A percentile compares a stretch with the other conserved stretches of the same genome.
phyloP scores from a whole-genome alignment of 1,140 invertebrate species.

The Mya arenaria region DNA sequence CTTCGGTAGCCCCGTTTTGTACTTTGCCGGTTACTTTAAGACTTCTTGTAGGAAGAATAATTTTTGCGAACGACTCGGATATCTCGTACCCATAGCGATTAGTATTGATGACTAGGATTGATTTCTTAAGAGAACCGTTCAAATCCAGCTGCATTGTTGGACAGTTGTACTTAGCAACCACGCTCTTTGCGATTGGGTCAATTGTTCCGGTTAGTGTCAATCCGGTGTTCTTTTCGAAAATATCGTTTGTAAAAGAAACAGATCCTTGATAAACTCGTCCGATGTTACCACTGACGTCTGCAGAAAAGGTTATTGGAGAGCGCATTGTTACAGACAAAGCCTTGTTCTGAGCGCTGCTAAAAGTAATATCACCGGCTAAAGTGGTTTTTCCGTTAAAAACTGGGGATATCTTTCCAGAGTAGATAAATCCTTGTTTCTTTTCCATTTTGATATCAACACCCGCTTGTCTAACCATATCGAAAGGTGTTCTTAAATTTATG shows the following conservation, averaged over 20 bases:
- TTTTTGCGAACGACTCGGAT: slow-evolving; percentile 2
- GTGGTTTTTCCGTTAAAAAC: background rate
- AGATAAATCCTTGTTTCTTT: background rate
- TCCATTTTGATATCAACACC: slow-evolving; percentile 20
- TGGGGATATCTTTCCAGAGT: background rate
- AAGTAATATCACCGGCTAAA: slow-evolving; percentile 8
- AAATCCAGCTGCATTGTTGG: slow-evolving; percentile 47
- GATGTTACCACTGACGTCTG: background rate
- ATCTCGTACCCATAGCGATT: slow-evolving; percentile 57
- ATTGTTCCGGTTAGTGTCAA: background rate
- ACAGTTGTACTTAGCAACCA: background rate
- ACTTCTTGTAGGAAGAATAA: slow-evolving; percentile 62
- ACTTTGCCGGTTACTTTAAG: slow-evolving; percentile 47
- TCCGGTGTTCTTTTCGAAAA: background rate
- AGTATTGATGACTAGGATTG: slow-evolving; percentile 28
- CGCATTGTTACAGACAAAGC: background rate
- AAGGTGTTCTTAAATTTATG: slow-evolving; percentile 62
- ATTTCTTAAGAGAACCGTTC: slow-evolving; percentile 49
- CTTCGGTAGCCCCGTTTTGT: slow-evolving; percentile 43
- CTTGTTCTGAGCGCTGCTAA: background rate
- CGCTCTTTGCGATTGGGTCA: background rate
- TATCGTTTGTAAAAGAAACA: background rate
- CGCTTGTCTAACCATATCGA: slow-evolving; percentile 47
- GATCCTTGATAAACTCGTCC: background rate
- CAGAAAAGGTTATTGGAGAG: background rate